Conservation (phyloP, 53 echinoderm and acorn worm species). For the Zoroaster sp. region DNA sequence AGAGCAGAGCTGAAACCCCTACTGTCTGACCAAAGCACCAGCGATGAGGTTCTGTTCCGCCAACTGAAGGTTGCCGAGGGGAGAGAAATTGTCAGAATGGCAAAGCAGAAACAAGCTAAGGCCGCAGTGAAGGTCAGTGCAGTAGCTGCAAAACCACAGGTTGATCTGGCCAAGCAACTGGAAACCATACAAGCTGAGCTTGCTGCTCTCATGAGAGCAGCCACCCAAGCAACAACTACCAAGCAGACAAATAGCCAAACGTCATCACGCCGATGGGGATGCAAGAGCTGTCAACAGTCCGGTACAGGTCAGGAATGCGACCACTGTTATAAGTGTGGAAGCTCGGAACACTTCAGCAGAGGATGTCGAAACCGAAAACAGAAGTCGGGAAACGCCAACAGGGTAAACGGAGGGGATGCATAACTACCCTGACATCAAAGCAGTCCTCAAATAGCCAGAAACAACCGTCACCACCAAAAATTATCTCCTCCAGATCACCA, state of each 20-base stretch:
- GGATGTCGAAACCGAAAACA: not conserved
- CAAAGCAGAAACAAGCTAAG: no score
- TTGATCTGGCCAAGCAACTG: no score
- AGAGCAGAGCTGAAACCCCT: slow-evolving; percentile 6
- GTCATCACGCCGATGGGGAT: no score
- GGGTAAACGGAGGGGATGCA: not conserved
- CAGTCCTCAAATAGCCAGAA: not conserved
- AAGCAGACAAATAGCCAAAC: no score
- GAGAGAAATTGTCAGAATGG: no score
- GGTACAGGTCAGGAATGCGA: not conserved
- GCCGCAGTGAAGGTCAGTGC: no score
- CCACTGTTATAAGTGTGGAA: not conserved
- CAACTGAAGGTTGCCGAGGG: no score
- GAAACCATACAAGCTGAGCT: no score
- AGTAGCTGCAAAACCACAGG: no score
- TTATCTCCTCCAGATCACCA: no score
- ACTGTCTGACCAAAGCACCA: not conserved
- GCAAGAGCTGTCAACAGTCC: not conserved
- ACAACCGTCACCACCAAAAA: not conserved
- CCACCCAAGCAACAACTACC: no score
- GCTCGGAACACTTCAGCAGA: not conserved
- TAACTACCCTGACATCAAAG: not conserved
- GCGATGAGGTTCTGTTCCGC: not conserved
- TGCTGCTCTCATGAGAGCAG: no score
- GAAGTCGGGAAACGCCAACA: not conserved